A percentile compares a stretch with the other conserved stretches of the same genome.
Conservation (phyloP, 1,140 invertebrate species). For the Choristoneura fumiferana region DNA sequence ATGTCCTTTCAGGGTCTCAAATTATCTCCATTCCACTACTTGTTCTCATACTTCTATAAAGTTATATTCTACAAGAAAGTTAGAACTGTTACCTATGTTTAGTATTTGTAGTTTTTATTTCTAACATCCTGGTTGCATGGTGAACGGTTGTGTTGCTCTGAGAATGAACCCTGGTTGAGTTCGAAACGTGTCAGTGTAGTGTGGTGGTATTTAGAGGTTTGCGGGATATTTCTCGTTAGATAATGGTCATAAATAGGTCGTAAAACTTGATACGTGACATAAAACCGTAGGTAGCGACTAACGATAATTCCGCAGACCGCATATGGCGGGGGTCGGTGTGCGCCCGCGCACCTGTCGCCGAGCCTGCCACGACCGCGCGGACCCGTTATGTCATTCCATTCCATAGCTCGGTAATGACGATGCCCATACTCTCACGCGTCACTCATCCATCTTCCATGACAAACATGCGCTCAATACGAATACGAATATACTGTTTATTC, state of each 20-base stretch:
- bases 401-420: slow-evolving; percentile 54
- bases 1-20: no score
- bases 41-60: no score
- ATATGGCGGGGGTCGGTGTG: slow-evolving; percentile 19
- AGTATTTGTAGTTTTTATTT: no score
- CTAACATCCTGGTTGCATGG: no score
- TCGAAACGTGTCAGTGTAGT: no score
- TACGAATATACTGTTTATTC: slow-evolving; percentile 9
- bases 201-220: no score
- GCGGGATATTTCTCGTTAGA: no score
- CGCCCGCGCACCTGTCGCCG: slow-evolving; percentile 48
- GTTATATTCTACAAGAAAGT: no score
- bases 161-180: no score
- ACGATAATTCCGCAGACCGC: slow-evolving; percentile 21
- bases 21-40: no score
- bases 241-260: neutral
- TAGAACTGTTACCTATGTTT: no score
- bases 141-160: no score
- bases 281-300: slow-evolving; percentile 17
- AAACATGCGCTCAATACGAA: slow-evolving; percentile 12
- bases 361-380: slow-evolving; percentile 35
- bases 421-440: slow-evolving; percentile 59
- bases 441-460: slow-evolving; percentile 51
- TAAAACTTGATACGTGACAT: neutral
- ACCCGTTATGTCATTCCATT: slow-evolving; percentile 74